Conservation (phyloP, 2,888 invertebrate genomes). For the Lasioglossum figueresi region DNA sequence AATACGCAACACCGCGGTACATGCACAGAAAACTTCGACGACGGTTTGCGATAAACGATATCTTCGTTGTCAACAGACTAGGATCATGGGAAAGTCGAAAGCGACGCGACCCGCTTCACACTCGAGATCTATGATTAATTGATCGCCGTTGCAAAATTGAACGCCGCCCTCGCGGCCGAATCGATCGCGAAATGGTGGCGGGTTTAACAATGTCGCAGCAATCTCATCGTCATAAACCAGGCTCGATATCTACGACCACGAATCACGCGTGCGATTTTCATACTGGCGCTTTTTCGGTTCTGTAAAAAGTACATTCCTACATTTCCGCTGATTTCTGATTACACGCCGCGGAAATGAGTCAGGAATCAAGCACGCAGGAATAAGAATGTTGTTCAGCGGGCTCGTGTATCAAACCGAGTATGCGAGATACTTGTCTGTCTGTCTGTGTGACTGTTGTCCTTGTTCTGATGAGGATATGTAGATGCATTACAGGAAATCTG, state of each 20-base stretch:
- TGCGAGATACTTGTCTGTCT: background rate
- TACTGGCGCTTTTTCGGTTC: background rate
- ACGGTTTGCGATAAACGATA: background rate
- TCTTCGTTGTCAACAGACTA: background rate
- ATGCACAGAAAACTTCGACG: background rate
- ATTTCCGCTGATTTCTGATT: background rate
- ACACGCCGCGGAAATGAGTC: background rate
- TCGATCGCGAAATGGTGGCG: background rate
- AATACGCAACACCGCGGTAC: background rate
- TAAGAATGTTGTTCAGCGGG: background rate
- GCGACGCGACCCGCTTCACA: background rate
- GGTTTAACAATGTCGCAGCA: background rate
- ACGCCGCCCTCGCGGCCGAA: background rate
- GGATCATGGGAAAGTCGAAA: slow-evolving; percentile 2
- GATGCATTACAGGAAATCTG: background rate
- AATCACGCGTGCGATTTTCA: background rate
- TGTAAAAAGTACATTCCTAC: background rate
- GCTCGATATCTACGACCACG: background rate
- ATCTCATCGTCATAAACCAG: background rate
- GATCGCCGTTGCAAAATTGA: slow-evolving; percentile 12
- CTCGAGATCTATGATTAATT: slow-evolving; percentile 22
- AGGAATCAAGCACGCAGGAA: background rate
- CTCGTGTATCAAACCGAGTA: background rate
- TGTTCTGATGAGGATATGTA: background rate
- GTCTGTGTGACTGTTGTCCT: background rate